Conservation (phyloP, 2,797 vertebrate species). For the Phalanger gymnotis region DNA sequence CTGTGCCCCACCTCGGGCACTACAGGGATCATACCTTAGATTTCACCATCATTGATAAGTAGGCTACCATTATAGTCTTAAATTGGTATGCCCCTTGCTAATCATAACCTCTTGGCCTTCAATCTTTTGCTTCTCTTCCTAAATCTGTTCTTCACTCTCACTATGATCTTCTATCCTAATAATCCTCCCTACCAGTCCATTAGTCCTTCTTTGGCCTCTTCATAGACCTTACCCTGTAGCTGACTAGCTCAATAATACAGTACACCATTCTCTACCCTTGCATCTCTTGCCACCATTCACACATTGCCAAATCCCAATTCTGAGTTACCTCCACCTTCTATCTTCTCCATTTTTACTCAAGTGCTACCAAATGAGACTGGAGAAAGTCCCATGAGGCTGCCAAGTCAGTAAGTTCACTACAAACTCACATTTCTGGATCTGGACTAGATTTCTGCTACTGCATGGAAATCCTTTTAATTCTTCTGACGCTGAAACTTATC, state of each 20-base stretch:
- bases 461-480: neutral
- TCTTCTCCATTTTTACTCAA: neutral
- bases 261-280: neutral
- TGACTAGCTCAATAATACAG: neutral
- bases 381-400: neutral
- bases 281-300: neutral
- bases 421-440: neutral
- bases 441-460: neutral
- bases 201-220: neutral
- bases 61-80: neutral
- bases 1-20: neutral
- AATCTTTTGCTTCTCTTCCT: neutral
- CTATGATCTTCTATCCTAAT: neutral
- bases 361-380: neutral
- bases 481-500: neutral
- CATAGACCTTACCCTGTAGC: neutral
- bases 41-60: neutral
- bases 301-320: neutral
- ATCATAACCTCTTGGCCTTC: neutral
- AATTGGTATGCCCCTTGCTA: neutral
- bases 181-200: neutral
- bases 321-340: neutral
- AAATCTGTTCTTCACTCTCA: neutral
- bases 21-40: neutral
- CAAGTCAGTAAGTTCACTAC: neutral